Conservation (phyloP, 2,797 vertebrate genomes). For the Synanceia verrucosa region DNA sequence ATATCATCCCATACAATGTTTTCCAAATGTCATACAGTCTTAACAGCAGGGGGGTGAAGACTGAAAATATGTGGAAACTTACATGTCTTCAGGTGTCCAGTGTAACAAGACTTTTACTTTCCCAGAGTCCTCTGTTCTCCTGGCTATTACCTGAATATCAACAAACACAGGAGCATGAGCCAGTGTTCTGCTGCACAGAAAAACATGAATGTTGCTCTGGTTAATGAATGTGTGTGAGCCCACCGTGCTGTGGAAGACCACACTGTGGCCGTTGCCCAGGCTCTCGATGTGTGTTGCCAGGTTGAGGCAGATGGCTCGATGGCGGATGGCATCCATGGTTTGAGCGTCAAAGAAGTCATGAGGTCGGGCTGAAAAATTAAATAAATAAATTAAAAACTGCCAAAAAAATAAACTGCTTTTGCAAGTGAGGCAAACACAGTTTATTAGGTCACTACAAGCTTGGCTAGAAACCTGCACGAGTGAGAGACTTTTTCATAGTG, state of each 20-base stretch:
- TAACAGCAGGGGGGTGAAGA: too few species aligned
- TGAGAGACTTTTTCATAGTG: too few species aligned
- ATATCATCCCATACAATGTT: too few species aligned
- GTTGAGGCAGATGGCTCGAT: slow-evolving; percentile 95
- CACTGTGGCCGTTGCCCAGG: slow-evolving; percentile 94
- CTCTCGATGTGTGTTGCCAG: slow-evolving; percentile 95
- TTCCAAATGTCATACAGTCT: too few species aligned
- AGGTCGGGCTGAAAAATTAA: slow-evolving; percentile 85
- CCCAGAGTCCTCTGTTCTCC: slow-evolving; percentile 94
- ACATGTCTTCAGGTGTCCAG: slow-evolving; percentile 97
- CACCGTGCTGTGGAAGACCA: slow-evolving; percentile 97
- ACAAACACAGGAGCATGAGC: background rate
- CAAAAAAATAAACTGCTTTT: background rate
- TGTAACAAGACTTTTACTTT: slow-evolving; percentile 95
- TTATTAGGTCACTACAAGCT: too few species aligned
- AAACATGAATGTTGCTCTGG: background rate
- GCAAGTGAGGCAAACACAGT: background rate
- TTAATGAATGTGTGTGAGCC: slow-evolving; percentile 28
- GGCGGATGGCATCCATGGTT: slow-evolving; percentile 95
- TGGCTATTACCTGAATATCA: slow-evolving; percentile 89
- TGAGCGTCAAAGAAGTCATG: slow-evolving; percentile 96
- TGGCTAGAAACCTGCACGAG: too few species aligned
- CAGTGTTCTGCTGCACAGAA: background rate
- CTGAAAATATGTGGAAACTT: slow-evolving; percentile 53
- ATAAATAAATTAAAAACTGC: background rate